Base-by-base conservation (phyloP, 2,113 vertebrate genomes). In the Leptosomus discolor region DNA sequence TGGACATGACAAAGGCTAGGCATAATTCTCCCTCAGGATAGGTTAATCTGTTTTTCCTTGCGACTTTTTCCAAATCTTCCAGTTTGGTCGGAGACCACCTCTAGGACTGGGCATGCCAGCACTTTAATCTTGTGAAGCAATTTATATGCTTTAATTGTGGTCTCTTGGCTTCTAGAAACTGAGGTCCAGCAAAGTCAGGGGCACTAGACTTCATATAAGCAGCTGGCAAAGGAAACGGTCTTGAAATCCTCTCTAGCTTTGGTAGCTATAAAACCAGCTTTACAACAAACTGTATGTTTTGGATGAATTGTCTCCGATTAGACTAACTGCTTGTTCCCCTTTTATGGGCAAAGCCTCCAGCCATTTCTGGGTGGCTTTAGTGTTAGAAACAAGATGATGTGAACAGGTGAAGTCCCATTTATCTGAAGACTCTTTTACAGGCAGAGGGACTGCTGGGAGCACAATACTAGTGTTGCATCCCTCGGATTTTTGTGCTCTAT, bases 231-330 rank as follows among this genome's bases (percentile, higher is more conserved):
- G 39, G 68, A 75, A 65, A 36, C 9, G 17, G 12, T 37, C 27
- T 79, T 26, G 26, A 57, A 48, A 14, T 73, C 16, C 65, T 87
- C 60, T 39, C 50, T 27, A 43, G 85, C 43, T 51, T 58, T n/a
- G 46, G 32, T 67, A 54, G 32, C 53, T 79, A 2, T 61, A 68
- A 94, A 93, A 3, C 26, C 32, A 68, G 27, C 50, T 70, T 74
- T 41, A 51, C 63, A 58, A 5, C 85, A 63, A 68, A 24, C 41
- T 19, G 21, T 24, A 51, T 36, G 96, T 78, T 92, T 91, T 24
- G 80, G 86, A 51, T 85, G 78, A 87, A 90, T 85, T 94, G 87
- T 79, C 83, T 96, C 77, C 93, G 94, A 6, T 96, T 93, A 97
- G 79, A 89, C 39, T 76, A 95, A 90, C 64, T 92, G 79, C 85